These are phyloP conservation scores for Ditylenchus weischeri DNA, from an alignment of 2,888 invertebrate genomes.

Conservation along the genomic window DNA sequence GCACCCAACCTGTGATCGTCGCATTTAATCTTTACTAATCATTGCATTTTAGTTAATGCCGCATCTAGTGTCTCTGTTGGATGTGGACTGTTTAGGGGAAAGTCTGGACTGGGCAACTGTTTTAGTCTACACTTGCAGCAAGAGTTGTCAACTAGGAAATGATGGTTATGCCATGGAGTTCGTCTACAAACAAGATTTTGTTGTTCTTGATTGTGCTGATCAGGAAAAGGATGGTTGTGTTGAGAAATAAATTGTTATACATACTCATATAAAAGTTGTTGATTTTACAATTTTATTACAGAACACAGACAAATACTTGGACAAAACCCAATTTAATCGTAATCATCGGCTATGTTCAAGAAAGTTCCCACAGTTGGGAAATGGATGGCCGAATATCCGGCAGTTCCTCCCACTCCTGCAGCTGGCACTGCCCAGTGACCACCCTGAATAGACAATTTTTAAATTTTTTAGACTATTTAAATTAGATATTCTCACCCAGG, in stretches of 20 bases:
- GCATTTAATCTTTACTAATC: not conserved
- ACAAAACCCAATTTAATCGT: constrained; percentile 35
- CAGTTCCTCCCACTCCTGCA: constrained; percentile 50
- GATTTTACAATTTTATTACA: no score
- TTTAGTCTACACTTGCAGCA: constrained; percentile 78
- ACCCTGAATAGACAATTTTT: constrained; percentile 33
- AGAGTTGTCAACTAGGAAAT: constrained; percentile 70
- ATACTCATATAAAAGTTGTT: no score
- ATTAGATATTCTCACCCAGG: constrained; percentile 2
- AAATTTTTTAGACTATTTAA: constrained; percentile 8
- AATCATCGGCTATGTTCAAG: constrained; percentile 53
- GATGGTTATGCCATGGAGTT: constrained; percentile 66
- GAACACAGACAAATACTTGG: no score
- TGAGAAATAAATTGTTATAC: no score
- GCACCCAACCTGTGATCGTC: not conserved
- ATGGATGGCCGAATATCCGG: constrained; percentile 47
- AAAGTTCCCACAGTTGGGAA: constrained; percentile 52
- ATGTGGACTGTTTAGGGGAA: constrained; percentile 43
- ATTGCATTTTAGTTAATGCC: constrained; percentile 67
- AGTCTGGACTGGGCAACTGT: constrained; percentile 81
- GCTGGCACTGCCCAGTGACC: constrained; percentile 54
- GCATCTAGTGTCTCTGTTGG: constrained; percentile 52
- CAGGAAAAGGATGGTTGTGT: no score
- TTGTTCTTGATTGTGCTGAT: not conserved
- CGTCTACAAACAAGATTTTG: constrained; percentile 46